Conservation (phyloP, 35 echinoderm and acorn worm genomes). For the Heliocidaris erythrogramma region DNA sequence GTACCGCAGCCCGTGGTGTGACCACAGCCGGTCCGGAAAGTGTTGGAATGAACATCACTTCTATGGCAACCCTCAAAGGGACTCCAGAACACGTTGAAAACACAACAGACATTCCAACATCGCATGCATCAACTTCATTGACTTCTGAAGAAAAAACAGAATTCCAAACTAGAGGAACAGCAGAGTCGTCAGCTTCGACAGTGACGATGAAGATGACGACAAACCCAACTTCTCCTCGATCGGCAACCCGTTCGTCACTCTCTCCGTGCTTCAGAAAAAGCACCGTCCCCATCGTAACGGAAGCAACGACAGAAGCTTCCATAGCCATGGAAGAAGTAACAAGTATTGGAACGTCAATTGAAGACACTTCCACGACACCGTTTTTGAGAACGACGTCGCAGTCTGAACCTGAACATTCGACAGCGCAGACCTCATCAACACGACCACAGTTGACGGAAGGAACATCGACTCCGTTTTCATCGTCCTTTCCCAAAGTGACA, state of each 20-base stretch:
- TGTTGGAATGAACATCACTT: background rate
- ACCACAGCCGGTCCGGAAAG: background rate
- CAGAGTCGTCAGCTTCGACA: background rate
- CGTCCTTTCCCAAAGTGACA: background rate
- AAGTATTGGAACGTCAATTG: background rate
- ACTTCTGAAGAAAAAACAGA: background rate
- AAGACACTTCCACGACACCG: background rate
- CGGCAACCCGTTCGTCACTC: background rate
- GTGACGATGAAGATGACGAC: background rate
- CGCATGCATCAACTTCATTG: background rate
- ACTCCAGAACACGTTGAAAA: background rate
- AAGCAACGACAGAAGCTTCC: background rate
- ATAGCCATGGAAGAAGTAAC: background rate
- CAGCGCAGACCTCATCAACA: background rate
- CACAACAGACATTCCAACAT: background rate
- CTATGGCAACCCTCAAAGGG: background rate
- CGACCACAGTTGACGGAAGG: background rate
- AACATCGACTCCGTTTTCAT: background rate
- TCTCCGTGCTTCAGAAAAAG: background rate
- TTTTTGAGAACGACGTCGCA: background rate
- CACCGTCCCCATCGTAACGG: background rate
- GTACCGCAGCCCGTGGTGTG: background rate
- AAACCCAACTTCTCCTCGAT: background rate
- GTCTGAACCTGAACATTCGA: background rate
- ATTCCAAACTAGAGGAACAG: background rate